phyloP scores from a whole-genome alignment of 2,113 vertebrate genomes.

The Alectura lathami region DNA sequence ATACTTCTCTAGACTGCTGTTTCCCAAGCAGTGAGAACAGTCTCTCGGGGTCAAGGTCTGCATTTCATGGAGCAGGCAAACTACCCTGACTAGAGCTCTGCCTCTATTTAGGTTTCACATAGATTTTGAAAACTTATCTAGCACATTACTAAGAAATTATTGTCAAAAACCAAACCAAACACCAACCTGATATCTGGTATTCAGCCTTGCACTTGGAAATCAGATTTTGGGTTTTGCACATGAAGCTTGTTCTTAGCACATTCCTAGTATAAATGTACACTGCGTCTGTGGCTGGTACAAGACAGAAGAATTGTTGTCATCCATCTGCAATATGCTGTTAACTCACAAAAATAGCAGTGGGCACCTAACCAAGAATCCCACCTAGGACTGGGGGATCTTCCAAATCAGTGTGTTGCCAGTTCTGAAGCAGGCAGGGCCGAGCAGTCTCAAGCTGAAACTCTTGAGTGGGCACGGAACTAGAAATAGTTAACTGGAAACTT shows the following conservation, averaged over 20 bases:
- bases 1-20: not conserved
- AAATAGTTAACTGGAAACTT: rapidly evolving
- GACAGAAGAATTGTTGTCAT: not conserved
- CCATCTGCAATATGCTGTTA: not conserved
- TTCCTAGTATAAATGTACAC: no score
- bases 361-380: not conserved
- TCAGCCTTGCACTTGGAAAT: no score
- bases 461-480: not conserved
- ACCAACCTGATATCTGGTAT: no score
- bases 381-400: not conserved
- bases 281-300: no score
- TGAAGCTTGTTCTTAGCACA: no score
- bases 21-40: not conserved
- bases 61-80: not conserved
- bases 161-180: not conserved
- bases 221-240: no score
- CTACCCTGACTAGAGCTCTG: not conserved
- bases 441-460: not conserved
- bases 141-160: not conserved
- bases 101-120: not conserved
- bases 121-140: not conserved
- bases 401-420: not conserved
- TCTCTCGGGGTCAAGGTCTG: not conserved
- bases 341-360: not conserved
- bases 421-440: not conserved